Percentiles rank a stretch among this genome's conserved stretches.
Evolutionary conservation across 2,113 vertebrate genomes (phyloP).

Genomic region (Mesembrinibis cayennensis): DNA sequence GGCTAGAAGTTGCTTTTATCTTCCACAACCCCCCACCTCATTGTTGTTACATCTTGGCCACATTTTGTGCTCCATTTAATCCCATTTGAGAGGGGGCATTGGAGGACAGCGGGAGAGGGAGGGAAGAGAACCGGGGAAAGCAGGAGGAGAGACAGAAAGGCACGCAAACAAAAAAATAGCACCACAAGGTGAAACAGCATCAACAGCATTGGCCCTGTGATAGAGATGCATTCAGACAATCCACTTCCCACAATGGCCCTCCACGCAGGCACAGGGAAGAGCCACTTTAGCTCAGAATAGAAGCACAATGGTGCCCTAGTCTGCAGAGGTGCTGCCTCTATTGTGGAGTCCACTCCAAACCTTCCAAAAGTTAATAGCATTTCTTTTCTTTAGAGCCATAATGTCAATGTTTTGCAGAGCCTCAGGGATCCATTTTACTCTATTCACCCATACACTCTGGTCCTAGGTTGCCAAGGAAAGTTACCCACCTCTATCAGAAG

Average conservation of each 20-base stretch:
- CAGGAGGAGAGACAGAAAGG: not conserved
- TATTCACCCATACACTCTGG: not conserved
- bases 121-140: not conserved
- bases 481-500: not conserved
- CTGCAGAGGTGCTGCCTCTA: constrained; percentile 4
- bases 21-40: not conserved
- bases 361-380: not conserved
- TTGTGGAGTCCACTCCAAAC: not conserved
- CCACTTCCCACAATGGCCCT: constrained; percentile 43
- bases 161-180: not conserved
- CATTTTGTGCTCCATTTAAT: constrained; percentile 63
- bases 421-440: not conserved
- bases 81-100: constrained; percentile 28
- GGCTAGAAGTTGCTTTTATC: not conserved
- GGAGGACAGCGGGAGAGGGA: not conserved
- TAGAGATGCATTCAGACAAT: not conserved
- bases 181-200: constrained; percentile 37
- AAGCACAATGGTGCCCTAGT: not conserved
- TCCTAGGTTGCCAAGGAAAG: not conserved
- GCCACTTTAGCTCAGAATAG: constrained; percentile 43
- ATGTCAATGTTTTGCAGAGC: not conserved
- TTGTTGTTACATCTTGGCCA: not conserved
- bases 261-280: constrained; percentile 4
- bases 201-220: not conserved
- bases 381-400: not conserved